Percentiles rank a stretch among this genome's conserved stretches.
These are phyloP conservation scores for Echeneis naucrates DNA, from an alignment of 2,797 vertebrate species.

Conservation along the genomic window DNA sequence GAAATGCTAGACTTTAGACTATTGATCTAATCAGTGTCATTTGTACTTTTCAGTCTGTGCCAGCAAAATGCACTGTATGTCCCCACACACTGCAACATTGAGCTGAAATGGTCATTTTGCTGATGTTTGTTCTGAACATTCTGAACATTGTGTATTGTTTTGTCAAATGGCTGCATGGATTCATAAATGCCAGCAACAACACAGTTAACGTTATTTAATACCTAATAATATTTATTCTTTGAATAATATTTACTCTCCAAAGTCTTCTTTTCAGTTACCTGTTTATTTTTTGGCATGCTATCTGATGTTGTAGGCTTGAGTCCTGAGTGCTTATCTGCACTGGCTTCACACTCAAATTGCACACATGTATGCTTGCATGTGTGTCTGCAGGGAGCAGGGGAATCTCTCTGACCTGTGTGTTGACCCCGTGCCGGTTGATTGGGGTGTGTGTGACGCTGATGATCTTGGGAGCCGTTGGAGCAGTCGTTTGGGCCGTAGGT, in stretches of 20 bases:
- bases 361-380: background rate
- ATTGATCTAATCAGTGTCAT: constrained; percentile 77
- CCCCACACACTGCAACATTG: constrained; percentile 22
- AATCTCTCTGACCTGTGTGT: constrained; percentile 83
- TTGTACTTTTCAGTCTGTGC: constrained; percentile 69
- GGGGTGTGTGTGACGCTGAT: constrained; percentile 82
- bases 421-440: constrained; percentile 84
- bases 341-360: constrained; percentile 20
- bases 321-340: background rate
- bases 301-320: constrained; percentile 9
- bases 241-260: too few relatives aligned
- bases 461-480: constrained; percentile 87
- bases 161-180: background rate
- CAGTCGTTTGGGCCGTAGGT: constrained; percentile 91
- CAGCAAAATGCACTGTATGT: constrained; percentile 58
- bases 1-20: constrained; percentile 80
- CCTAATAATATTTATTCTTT: too few relatives aligned
- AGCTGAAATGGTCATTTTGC: constrained; percentile 23
- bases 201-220: background rate
- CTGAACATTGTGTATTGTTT: background rate
- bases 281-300: constrained; percentile 2
- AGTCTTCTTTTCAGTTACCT: background rate
- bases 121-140: constrained; percentile 42
- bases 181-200: background rate
- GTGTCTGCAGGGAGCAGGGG: constrained; percentile 69